Conservation (phyloP, 2,113 vertebrate species). For the Brienomyrus brachyistius region DNA sequence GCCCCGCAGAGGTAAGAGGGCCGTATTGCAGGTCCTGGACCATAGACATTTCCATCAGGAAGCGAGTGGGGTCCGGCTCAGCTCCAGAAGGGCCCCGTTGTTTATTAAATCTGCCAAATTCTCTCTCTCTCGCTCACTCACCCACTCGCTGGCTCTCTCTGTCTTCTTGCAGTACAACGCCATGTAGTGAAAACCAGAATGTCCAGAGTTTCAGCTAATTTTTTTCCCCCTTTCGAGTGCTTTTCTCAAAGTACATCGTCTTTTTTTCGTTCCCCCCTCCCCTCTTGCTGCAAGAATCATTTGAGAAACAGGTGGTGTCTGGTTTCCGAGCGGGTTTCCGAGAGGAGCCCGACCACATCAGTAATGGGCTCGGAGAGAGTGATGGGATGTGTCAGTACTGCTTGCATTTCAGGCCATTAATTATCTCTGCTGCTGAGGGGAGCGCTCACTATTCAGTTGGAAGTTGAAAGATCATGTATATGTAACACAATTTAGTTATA, state of each 20-base stretch:
- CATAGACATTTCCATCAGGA: constrained; percentile 16
- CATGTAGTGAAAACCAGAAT: background rate
- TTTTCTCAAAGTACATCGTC: background rate
- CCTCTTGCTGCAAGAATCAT: constrained; percentile 17
- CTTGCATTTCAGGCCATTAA: constrained; percentile 4
- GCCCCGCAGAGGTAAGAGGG: constrained; percentile 1
- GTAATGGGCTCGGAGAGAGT: background rate
- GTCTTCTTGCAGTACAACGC: background rate
- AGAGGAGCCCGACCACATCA: constrained; percentile 3
- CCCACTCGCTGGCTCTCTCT: background rate
- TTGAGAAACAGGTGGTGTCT: constrained; percentile 37
- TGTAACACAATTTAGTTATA: background rate
- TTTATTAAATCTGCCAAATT: constrained; percentile 7
- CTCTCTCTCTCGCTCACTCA: background rate
- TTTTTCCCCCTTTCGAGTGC: background rate
- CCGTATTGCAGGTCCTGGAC: background rate
- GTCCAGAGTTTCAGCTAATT: background rate
- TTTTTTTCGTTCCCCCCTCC: constrained; percentile 1
- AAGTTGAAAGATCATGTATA: background rate
- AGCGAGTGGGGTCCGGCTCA: background rate
- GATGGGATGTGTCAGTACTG: background rate
- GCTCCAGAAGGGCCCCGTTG: background rate
- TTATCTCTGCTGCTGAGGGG: constrained; percentile 11
- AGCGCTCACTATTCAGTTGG: background rate
- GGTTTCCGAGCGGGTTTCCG: background rate